A percentile compares a stretch with the other conserved stretches of the same genome.
Conservation (phyloP, 2,888 invertebrate genomes). For the Sphinx pinastri region DNA sequence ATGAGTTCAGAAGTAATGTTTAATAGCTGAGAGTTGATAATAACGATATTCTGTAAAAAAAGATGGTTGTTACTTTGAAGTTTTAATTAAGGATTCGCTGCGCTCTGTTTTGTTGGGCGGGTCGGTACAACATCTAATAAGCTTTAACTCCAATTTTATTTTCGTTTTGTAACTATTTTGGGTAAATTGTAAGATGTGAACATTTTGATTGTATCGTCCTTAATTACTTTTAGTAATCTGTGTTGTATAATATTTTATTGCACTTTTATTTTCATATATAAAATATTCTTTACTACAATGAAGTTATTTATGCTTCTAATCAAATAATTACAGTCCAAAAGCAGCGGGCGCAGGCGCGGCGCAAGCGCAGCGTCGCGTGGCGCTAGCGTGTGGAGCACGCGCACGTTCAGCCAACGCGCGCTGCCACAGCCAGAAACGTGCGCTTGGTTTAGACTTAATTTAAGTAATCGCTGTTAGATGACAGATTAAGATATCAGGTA, state of each 20-base stretch:
- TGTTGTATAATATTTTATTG: conserved; percentile 1
- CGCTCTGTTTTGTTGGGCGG: conserved; percentile 54
- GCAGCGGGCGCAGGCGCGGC: not conserved
- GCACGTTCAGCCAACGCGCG: conserved; percentile 3
- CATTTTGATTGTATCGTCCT: conserved; percentile 4
- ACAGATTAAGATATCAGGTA: too few relatives aligned
- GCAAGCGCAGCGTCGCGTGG: conserved; percentile 4
- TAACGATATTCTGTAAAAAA: conserved; percentile 54
- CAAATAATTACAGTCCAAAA: conserved; percentile 5
- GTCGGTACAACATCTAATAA: conserved; percentile 46
- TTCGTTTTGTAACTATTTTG: conserved; percentile 28
- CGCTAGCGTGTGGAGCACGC: conserved; percentile 24
- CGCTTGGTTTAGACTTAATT: not conserved
- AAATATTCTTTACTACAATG: not conserved
- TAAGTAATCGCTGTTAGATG: not conserved
- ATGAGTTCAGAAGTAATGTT: conserved; percentile 56
- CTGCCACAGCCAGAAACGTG: not conserved
- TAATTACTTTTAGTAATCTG: conserved; percentile 10
- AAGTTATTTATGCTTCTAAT: conserved; percentile 15
- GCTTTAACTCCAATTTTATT: conserved; percentile 40
- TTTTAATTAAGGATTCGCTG: conserved; percentile 73
- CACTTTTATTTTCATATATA: conserved; percentile 4
- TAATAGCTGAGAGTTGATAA: conserved; percentile 56
- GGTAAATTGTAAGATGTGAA: conserved; percentile 1
- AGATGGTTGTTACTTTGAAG: conserved; percentile 55